phyloP scores from a whole-genome alignment of 2,888 invertebrate genomes.

The Stenolophus ochropezus region DNA sequence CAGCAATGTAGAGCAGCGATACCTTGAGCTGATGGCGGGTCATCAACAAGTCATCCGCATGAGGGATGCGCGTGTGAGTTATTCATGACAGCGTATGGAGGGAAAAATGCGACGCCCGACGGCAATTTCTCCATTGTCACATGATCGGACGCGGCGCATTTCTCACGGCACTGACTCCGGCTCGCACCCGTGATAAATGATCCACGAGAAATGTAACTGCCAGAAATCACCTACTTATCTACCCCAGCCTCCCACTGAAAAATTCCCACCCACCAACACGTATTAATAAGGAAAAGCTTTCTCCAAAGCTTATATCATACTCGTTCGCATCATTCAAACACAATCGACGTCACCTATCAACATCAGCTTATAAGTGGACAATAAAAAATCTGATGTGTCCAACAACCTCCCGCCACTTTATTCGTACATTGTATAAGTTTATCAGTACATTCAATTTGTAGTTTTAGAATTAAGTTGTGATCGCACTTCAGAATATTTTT shows the following conservation, averaged over 20 bases:
- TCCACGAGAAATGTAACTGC: conserved; percentile 53
- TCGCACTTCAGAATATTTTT: too few relatives aligned
- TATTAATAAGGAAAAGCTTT: background rate
- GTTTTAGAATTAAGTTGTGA: too few relatives aligned
- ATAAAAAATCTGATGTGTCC: too few relatives aligned
- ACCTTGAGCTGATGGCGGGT: background rate
- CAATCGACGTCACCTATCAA: too few relatives aligned
- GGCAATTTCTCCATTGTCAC: conserved; percentile 60
- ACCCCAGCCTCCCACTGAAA: background rate
- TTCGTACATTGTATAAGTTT: too few relatives aligned
- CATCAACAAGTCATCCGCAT: background rate
- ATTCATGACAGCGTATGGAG: conserved; percentile 44
- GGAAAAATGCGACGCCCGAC: conserved; percentile 52
- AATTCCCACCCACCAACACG: background rate
- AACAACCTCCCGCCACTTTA: too few relatives aligned
- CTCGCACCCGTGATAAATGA: conserved; percentile 50
- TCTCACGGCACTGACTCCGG: conserved; percentile 40
- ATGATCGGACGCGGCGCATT: conserved; percentile 58
- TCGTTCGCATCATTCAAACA: too few relatives aligned
- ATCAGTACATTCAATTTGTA: too few relatives aligned
- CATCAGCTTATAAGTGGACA: too few relatives aligned
- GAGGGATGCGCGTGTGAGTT: conserved; percentile 29
- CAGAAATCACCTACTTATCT: conserved; percentile 59
- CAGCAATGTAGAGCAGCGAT: too few relatives aligned
- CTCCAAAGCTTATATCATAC: too few relatives aligned